Base-by-base conservation (phyloP, 2,888 invertebrate species). In the Leucophenga montana region DNA sequence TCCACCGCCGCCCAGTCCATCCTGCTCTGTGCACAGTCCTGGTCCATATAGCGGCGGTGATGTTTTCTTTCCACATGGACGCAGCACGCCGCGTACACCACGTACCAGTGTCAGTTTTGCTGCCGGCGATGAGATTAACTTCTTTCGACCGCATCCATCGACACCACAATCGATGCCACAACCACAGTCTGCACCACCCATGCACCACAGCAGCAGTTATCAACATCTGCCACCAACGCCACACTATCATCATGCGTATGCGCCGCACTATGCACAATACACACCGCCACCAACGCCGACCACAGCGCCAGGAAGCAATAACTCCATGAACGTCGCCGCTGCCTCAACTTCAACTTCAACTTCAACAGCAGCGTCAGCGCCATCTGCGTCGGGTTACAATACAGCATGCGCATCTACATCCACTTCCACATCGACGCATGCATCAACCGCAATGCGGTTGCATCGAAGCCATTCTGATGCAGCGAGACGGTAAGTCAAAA, bases 1-100 rank as follows among this genome's bases (percentile, higher is more conserved):
- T 77, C 87, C 89, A 69, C 82, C 85, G 72, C 88, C 89, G 65
- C 86, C 86, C 71, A 89, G 89, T 72, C 89, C 89, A 68, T 88
- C 88, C 3, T 89, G 89, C 74, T 86, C 85, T 56, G 75, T 80
- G 16, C 83, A 85, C 75, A 87, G 86, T 75, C 85, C 87, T 68
- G 77, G 76, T 70, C 76, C 78, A 68, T 87, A 83, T 66, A 82
- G 79, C 16, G 85, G 82, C 69, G 85, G 85, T 66, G 88, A 89
- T 71, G 78, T 88, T 2, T 89, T 89, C 77, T 89, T 89, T 76
- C 87, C 89, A 67, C 86, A 84, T 62, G 80, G 78, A 16, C 81
- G 83, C 71, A 85, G 85, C 66, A 85, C 85, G 50, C 86, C 87
- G 14, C 84, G 85, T 68, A 87, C 88, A 3, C 87, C 88, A 61